phyloP scores from a whole-genome alignment of 2,888 invertebrate species.

The Pseudanteris insignis region DNA sequence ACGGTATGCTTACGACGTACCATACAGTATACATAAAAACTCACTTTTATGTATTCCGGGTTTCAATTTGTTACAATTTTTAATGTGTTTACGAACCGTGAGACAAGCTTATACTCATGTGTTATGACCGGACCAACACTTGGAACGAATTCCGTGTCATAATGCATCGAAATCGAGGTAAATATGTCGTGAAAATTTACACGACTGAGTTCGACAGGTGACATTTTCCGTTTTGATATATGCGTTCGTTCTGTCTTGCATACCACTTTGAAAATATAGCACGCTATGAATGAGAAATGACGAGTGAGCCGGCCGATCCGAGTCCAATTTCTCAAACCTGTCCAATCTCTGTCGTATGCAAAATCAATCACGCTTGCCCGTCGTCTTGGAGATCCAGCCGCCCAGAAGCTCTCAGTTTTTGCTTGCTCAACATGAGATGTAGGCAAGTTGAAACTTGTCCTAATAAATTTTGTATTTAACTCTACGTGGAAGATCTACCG shows the following conservation, averaged over 20 bases:
- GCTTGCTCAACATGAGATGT: conserved; percentile 55
- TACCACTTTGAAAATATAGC: conserved; percentile 39
- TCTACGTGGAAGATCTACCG: neutral
- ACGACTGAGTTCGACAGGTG: conserved; percentile 57
- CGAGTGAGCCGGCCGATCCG: conserved; percentile 51
- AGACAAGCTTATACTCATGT: too few species aligned
- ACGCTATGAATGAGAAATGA: conserved; percentile 34
- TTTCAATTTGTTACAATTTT: too few species aligned
- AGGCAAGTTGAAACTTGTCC: conserved; percentile 22
- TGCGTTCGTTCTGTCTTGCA: conserved; percentile 9
- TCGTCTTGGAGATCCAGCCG: conserved; percentile 43
- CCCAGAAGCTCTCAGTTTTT: conserved; percentile 46
- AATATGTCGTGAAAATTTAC: conserved; percentile 57
- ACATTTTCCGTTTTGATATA: conserved; percentile 26
- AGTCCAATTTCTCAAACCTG: conserved; percentile 67
- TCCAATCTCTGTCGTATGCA: conserved; percentile 67
- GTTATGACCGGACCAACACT: too few species aligned
- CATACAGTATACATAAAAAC: too few species aligned
- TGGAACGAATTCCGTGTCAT: too few species aligned
- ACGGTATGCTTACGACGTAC: too few species aligned
- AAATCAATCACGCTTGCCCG: conserved; percentile 64
- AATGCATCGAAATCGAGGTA: too few species aligned
- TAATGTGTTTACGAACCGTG: too few species aligned
- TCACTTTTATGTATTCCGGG: too few species aligned
- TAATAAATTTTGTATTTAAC: conserved; percentile 37